A percentile compares a stretch with the other conserved stretches of the same genome.
Conservation (phyloP, 2,888 invertebrate species). For the Brassicogethes aeneus region DNA sequence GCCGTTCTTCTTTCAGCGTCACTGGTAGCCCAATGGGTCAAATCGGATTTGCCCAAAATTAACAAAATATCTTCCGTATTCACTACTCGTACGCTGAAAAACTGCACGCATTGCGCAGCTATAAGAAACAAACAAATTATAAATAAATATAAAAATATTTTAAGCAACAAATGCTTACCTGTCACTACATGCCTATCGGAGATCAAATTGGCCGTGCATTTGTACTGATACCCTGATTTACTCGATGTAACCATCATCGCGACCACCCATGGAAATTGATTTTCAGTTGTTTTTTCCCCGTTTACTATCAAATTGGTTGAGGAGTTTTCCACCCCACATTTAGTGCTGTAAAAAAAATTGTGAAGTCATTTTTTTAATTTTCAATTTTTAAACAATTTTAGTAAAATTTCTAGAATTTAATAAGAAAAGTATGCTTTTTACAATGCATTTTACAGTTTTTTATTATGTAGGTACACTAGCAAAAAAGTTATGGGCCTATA, state of each 20-base stretch:
- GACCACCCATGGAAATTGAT: slow-evolving; percentile 31
- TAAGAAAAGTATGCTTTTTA: no score
- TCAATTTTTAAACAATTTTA: no score
- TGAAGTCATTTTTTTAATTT: no score
- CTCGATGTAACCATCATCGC: slow-evolving; percentile 24
- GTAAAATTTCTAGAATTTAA: no score
- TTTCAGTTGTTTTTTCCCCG: slow-evolving; percentile 20
- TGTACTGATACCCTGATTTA: slow-evolving; percentile 26
- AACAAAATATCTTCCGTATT: slow-evolving; percentile 27
- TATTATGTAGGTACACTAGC: no score
- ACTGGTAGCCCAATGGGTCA: slow-evolving; percentile 27
- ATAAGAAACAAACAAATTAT: slow-evolving; percentile 7
- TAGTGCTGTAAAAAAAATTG: neutral
- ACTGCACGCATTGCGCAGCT: slow-evolving; percentile 31
- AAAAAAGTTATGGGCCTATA: no score
- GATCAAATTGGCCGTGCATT: slow-evolving; percentile 32
- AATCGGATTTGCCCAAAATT: slow-evolving; percentile 29
- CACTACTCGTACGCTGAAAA: slow-evolving; percentile 21
- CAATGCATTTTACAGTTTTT: no score
- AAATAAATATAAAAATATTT: slow-evolving; percentile 19
- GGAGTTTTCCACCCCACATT: slow-evolving; percentile 22
- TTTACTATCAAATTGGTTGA: slow-evolving; percentile 25
- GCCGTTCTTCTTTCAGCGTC: slow-evolving; percentile 35
- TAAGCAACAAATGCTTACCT: slow-evolving; percentile 49
- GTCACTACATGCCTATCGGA: slow-evolving; percentile 31